phyloP scores from a whole-genome alignment of 1,140 invertebrate species.

The Plectus sambesii region DNA sequence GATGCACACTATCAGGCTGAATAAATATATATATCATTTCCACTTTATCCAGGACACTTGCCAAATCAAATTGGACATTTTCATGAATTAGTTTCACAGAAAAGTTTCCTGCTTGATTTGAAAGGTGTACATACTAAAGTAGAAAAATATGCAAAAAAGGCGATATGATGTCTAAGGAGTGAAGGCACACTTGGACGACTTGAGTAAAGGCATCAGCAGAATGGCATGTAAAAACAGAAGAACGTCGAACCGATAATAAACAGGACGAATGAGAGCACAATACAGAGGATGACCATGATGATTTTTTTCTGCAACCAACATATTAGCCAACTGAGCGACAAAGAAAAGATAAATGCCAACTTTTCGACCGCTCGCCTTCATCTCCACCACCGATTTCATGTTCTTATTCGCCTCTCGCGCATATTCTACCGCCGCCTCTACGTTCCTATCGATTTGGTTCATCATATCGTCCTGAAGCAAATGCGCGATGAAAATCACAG shows the following conservation, averaged over 20 bases:
- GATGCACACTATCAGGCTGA: no score
- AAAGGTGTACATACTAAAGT: no score
- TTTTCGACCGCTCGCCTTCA: conserved; percentile 4
- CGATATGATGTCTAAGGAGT: neutral
- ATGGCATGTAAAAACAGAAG: conserved; percentile 5
- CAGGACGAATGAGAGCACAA: conserved; percentile 3
- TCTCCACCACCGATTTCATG: neutral
- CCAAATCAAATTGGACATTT: no score
- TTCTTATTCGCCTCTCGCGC: neutral
- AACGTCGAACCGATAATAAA: conserved; percentile 2
- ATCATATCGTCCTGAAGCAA: neutral
- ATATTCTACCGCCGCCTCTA: conserved; percentile 3
- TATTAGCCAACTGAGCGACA: neutral
- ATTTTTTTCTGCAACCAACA: conserved; percentile 9
- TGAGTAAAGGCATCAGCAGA: neutral
- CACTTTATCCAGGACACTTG: no score
- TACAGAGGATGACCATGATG: conserved; percentile 4
- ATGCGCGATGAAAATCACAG: neutral
- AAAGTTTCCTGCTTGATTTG: no score
- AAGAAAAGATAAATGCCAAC: neutral
- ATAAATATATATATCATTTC: no score
- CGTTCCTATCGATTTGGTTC: conserved; percentile 3
- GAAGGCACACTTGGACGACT: conserved; percentile 6
- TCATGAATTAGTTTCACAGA: no score
- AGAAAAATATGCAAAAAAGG: no score